Percentiles rank a stretch among this genome's conserved stretches.
Evolutionary conservation across 2,113 vertebrate species (phyloP).

Genomic region (Zeus faber): DNA sequence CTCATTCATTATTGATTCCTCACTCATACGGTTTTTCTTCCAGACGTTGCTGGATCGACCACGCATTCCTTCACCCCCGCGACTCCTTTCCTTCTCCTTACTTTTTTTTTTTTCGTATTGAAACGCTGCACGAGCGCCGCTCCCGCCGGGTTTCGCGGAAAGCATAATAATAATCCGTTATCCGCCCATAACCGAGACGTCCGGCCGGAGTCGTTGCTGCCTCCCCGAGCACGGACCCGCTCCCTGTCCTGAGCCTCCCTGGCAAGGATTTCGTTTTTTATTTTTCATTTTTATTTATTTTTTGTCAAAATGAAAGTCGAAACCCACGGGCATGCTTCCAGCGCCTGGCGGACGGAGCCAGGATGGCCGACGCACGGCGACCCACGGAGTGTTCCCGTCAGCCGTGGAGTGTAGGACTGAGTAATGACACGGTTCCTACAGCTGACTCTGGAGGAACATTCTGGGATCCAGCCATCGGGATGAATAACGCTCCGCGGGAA

Average conservation of each 20-base stretch:
- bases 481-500: conserved; percentile 35
- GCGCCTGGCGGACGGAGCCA: too few species aligned
- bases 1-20: too few species aligned
- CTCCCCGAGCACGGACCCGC: too few species aligned
- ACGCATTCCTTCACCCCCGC: background rate
- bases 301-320: too few species aligned
- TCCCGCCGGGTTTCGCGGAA: conserved; percentile 17
- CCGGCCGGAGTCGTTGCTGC: too few species aligned
- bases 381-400: conserved; percentile 57
- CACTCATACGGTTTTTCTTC: conserved; percentile 1
- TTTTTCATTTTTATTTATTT: too few species aligned
- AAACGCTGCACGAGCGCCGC: conserved; percentile 10
- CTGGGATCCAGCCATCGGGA: conserved; percentile 23
- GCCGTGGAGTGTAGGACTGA: conserved; percentile 42
- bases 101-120: conserved; percentile 22
- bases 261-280: too few species aligned
- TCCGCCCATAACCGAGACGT: conserved; percentile 36
- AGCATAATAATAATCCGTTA: conserved; percentile 33
- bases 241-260: conserved; percentile 28
- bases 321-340: too few species aligned
- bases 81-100: conserved; percentile 2
- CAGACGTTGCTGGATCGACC: conserved; percentile 6
- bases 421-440: conserved; percentile 54
- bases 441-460: conserved; percentile 41
- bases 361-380: too few species aligned